Evolutionary conservation across 2,113 vertebrate species (phyloP), one percentile per base, ranked within the genome.

Genomic region (Passer montanus): DNA sequence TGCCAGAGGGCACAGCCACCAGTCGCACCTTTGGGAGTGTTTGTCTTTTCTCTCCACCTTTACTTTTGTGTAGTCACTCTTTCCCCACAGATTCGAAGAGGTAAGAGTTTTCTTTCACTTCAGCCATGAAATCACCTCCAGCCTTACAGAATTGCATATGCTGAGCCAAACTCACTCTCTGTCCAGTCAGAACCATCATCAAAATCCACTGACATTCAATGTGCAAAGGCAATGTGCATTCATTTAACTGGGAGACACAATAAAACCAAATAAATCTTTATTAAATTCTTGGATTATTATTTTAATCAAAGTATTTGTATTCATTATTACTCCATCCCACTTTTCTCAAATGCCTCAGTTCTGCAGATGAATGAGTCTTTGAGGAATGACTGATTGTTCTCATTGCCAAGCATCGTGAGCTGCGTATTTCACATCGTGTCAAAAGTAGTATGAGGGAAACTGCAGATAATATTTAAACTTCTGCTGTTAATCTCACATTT

Each of bases 201-300:
- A 15, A 55, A 90, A 44, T 5, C 63, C 83, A 27, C 39, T 8
- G 41, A 15, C 8, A 6, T 15, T 16, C 35, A 27, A 9, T 18
- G 37, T 30, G 70, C 35, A 63, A 37, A 82, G 47, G 7, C 52
- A 59, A 3, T 0, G 0, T 49, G 33, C 30, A 0, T 12, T 37
- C 39, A 2, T 28, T 72, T 31, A 13, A 13, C 22, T 27, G 41
- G 47, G 33, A 75, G 52, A 23, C 0, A 0, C 1, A 3, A 21
- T 11, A 28, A 79, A 58, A 27, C 24, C 75, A 53, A 49, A 63
- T 8, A 31, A 73, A 43, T 30, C 10, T 33, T 33, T 19, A 37
- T 23, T 19, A 63, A 68, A 67, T 46, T 44, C 41, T 24, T 52
- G 24, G 41, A 31, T 47, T 60, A 12, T 18, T 68, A 23, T 73